These are phyloP conservation scores for Chymomyza amoena DNA, from an alignment of 2,888 invertebrate species.

Conservation along the genomic window DNA sequence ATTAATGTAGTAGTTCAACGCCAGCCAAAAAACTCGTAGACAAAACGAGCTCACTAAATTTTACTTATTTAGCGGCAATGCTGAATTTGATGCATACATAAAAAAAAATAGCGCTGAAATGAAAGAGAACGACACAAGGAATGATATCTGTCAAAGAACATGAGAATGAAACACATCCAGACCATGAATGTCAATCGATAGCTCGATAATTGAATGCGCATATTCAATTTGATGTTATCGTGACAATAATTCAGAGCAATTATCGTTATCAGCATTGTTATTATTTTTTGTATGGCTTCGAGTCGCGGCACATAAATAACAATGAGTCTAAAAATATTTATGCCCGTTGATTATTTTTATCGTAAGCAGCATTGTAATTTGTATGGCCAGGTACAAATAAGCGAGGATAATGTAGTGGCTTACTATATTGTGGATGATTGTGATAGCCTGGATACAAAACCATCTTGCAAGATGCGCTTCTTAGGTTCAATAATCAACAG, in stretches of 20 bases:
- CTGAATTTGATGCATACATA: background rate
- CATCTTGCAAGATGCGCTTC: conserved; percentile 51
- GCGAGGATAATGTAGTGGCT: conserved; percentile 73
- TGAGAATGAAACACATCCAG: background rate
- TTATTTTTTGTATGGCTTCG: conserved; percentile 16
- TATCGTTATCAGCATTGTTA: conserved; percentile 14
- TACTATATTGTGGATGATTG: conserved; percentile 70
- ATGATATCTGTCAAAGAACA: background rate
- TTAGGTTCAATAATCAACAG: conserved; percentile 63
- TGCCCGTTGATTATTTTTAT: conserved; percentile 71
- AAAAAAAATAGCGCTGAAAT: background rate
- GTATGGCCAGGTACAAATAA: conserved; percentile 75
- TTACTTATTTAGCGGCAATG: background rate
- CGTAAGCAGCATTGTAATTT: conserved; percentile 63
- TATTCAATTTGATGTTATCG: conserved; percentile 1
- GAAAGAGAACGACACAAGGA: background rate
- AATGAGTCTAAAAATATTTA: conserved; percentile 76
- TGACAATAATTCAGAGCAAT: background rate
- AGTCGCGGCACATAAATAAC: conserved; percentile 8
- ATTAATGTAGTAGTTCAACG: conserved; percentile 13
- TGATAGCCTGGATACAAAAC: conserved; percentile 5
- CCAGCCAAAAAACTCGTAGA: conserved; percentile 18
- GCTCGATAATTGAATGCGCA: conserved; percentile 1
- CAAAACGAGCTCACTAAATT: background rate
- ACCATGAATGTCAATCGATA: background rate